Percentiles rank a stretch among this genome's conserved stretches.
phyloP scores from a whole-genome alignment of 2,797 vertebrate genomes.

The Phalloptychus januarius region DNA sequence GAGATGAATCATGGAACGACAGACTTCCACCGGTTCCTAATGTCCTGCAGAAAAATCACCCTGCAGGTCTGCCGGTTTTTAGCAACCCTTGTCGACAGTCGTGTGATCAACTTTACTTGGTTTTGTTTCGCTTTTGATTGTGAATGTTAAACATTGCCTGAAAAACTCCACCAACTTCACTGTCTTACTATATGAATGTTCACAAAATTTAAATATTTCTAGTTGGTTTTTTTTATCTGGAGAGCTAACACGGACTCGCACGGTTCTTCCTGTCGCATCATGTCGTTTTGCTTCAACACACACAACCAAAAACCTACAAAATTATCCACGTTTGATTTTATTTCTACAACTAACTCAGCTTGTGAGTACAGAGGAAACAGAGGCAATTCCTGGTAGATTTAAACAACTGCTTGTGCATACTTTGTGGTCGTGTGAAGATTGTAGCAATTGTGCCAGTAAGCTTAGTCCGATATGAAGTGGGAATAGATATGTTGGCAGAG shows the following conservation, averaged over 20 bases:
- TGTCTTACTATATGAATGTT: conserved; percentile 74
- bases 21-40: conserved; percentile 41
- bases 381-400: conserved; percentile 17
- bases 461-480: conserved; percentile 34
- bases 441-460: conserved; percentile 48
- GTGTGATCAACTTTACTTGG: conserved; percentile 25
- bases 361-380: conserved; percentile 33
- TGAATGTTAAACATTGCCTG: conserved; percentile 68
- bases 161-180: conserved; percentile 60
- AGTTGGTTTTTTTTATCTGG: conserved; percentile 29
- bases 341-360: conserved; percentile 7
- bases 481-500: conserved; percentile 23
- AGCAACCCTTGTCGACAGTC: conserved; percentile 20
- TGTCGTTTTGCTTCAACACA: conserved; percentile 38
- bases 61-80: conserved; percentile 42
- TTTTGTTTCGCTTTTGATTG: conserved; percentile 31
- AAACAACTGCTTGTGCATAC: conserved; percentile 12
- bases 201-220: conserved; percentile 52
- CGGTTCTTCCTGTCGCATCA: conserved; percentile 42
- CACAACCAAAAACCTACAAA: conserved; percentile 12
- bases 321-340: neutral
- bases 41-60: conserved; percentile 43
- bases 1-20: conserved; percentile 62
- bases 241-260: conserved; percentile 37
- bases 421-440: conserved; percentile 43